Conservation (phyloP, 2,797 vertebrate species). For the Gouania willdenowi region DNA sequence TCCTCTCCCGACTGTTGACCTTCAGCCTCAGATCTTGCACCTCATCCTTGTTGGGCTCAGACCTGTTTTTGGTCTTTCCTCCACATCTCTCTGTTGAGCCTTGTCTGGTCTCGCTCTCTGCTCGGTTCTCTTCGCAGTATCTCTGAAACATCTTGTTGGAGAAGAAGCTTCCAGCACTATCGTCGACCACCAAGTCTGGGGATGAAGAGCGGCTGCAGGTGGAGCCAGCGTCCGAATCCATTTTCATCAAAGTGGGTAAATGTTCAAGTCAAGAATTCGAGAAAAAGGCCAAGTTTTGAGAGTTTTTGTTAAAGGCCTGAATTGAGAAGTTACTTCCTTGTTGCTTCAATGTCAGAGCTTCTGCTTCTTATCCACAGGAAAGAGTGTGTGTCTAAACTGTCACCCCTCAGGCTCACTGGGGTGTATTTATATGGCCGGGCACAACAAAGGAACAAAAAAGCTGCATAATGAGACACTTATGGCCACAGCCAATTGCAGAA, state of each 20-base stretch:
- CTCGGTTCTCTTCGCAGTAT: constrained; percentile 54
- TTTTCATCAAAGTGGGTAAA: no score
- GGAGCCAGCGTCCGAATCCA: constrained; percentile 81
- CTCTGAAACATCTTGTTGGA: constrained; percentile 76
- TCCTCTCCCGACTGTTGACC: constrained; percentile 83
- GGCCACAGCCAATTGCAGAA: constrained; percentile 78
- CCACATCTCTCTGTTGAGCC: constrained; percentile 20
- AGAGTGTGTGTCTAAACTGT: constrained; percentile 57
- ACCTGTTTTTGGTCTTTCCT: constrained; percentile 41
- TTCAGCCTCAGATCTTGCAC: constrained; percentile 79
- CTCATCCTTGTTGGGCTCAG: constrained; percentile 59
- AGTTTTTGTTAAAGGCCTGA: not conserved
- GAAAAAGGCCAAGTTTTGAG: constrained; percentile 1
- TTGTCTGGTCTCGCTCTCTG: constrained; percentile 10
- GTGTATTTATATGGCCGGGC: constrained; percentile 72
- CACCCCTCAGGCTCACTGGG: constrained; percentile 53
- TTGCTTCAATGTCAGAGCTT: constrained; percentile 3
- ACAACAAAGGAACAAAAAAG: constrained; percentile 84
- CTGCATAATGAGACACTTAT: constrained; percentile 80
- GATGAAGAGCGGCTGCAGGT: constrained; percentile 78
- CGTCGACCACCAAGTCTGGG: constrained; percentile 74
- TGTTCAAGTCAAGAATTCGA: constrained; percentile 4
- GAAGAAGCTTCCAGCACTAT: constrained; percentile 64
- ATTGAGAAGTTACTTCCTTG: constrained; percentile 1
- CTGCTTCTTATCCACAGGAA: constrained; percentile 32